phyloP scores from a whole-genome alignment of 2,888 invertebrate species.

The Achlya flavicornis region DNA sequence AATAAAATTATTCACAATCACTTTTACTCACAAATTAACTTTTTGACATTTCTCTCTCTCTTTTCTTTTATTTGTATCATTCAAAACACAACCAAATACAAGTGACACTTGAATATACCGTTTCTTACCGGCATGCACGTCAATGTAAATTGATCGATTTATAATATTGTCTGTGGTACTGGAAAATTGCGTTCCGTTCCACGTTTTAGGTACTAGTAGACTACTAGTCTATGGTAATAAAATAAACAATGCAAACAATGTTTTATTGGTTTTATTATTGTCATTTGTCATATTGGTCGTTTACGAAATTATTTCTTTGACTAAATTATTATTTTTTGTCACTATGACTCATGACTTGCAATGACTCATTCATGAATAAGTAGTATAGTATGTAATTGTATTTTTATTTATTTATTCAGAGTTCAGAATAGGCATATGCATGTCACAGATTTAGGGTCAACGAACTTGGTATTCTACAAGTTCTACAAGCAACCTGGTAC shows the following conservation, averaged over 20 bases:
- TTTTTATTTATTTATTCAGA: too few relatives aligned
- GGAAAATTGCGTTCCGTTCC: background rate
- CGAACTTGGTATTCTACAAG: too few relatives aligned
- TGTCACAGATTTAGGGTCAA: too few relatives aligned
- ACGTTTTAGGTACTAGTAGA: background rate
- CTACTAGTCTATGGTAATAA: background rate
- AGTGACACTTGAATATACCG: constrained; percentile 14
- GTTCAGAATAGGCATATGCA: too few relatives aligned
- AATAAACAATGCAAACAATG: background rate
- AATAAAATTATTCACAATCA: constrained; percentile 36
- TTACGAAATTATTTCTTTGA: too few relatives aligned
- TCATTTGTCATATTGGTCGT: too few relatives aligned
- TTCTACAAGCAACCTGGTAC: too few relatives aligned
- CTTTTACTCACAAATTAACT: constrained; percentile 28
- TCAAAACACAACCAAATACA: constrained; percentile 22
- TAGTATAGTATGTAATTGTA: too few relatives aligned
- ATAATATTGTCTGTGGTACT: background rate
- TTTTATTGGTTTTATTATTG: too few relatives aligned
- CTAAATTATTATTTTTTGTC: too few relatives aligned
- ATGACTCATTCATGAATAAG: background rate
- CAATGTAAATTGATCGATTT: constrained; percentile 24
- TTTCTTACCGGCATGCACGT: constrained; percentile 4
- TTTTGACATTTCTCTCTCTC: constrained; percentile 25
- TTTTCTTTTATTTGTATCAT: constrained; percentile 16
- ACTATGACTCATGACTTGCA: background rate